Evolutionary conservation across 1,140 invertebrate species (phyloP), one percentile per base, ranked within the genome.

Genomic region (Drosophila rhopaloa): DNA sequence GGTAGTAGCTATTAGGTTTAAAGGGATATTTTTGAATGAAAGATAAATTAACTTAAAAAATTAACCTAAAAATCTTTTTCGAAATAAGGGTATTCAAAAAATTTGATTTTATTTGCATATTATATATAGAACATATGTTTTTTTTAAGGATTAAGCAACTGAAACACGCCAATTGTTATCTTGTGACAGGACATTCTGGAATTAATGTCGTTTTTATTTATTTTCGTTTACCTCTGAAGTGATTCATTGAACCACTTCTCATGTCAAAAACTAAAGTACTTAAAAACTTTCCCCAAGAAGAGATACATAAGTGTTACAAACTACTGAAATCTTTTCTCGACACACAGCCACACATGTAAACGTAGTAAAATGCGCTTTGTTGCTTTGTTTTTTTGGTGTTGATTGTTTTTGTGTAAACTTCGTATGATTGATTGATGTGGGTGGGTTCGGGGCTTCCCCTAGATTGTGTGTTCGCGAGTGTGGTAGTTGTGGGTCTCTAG

Each of bases 391-490:
- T 73, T 59, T 60, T 44, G 37, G 46, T 82, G 62, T 79, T 79
- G 47, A 83, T 75, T 79, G 76, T 65, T 70, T 59, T 65, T 57
- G 62, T 70, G 67, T 82, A 80, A 60, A 55, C 55, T 59, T 73
- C 29, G 47, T 57, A 58, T 76, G 77, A 80, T 76, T 67, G 61
- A 80, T 43, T 57, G 48, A 29, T 47, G 32, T 58, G 37, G 27
- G 7, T 14, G 55, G 37, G 66, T 27, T 29, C 48, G 35, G 46
- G 46, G 16, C 35, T 29, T 46, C 38, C 50, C n/a, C 16, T 54
- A 41, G 53, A 59, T 60, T 50, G 44, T 57, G 57, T 51, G 8
- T 73, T 38, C 35, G 40, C 44, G 66, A 62, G 38, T 72, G 53
- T 67, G 54, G 38, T 66, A 63, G 54, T 58, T 70, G 24, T 57